Percentiles rank a stretch among this genome's conserved stretches.
phyloP scores from a whole-genome alignment of 2,888 invertebrate genomes.

The Cataglyphis livida region DNA sequence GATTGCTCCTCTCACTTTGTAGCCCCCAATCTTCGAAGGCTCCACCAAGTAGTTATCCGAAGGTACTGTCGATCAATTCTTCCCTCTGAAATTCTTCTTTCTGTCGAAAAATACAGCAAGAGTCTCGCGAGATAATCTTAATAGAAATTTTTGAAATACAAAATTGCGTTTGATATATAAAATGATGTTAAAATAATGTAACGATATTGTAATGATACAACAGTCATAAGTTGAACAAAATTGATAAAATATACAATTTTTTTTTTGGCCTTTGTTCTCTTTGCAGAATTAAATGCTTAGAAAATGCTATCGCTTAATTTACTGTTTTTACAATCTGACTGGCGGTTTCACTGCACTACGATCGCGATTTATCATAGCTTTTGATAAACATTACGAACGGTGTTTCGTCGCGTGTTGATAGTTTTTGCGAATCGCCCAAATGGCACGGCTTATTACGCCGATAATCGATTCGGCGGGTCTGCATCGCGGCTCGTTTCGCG shows the following conservation, averaged over 20 bases:
- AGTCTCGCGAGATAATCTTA: constrained; percentile 10
- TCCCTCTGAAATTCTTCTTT: constrained; percentile 26
- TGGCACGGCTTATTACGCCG: constrained; percentile 49
- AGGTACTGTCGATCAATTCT: constrained; percentile 29
- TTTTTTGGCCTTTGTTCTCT: neutral
- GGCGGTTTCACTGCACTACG: neutral
- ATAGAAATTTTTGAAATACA: neutral
- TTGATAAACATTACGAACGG: neutral
- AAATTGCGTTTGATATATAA: neutral
- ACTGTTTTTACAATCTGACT: neutral
- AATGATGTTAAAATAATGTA: neutral
- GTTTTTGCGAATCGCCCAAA: constrained; percentile 40
- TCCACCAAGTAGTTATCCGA: constrained; percentile 43
- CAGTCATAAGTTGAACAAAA: neutral
- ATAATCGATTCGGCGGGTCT: constrained; percentile 51
- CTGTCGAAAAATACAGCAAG: constrained; percentile 46
- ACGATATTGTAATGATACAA: too few species aligned
- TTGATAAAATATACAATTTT: neutral
- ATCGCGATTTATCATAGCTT: neutral
- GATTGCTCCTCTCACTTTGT: constrained; percentile 79
- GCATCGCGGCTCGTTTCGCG: constrained; percentile 45
- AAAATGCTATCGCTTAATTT: neutral
- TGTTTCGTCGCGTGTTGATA: constrained; percentile 6
- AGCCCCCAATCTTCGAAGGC: constrained; percentile 60
- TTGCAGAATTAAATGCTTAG: neutral